Conservation (phyloP, 1,140 invertebrate genomes). For the Cataglyphis hispanica region DNA sequence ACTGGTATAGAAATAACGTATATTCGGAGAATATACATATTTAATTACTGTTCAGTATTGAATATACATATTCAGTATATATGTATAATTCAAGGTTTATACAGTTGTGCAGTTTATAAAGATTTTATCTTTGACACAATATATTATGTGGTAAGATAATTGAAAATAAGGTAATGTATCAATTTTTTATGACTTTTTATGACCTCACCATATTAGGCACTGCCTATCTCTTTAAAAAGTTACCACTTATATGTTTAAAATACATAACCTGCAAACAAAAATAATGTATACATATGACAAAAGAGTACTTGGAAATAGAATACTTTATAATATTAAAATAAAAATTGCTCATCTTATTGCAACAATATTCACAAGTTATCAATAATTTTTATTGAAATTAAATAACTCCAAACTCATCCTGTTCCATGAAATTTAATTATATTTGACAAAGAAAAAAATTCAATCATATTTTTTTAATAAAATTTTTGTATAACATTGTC, state of each 20-base stretch:
- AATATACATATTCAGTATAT: too few species aligned
- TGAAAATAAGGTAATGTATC: not conserved
- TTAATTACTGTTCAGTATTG: too few species aligned
- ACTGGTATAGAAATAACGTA: not conserved
- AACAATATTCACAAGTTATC: not conserved
- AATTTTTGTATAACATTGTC: not conserved
- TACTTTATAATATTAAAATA: not conserved
- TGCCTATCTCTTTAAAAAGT: constrained; percentile 57
- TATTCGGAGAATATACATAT: not conserved
- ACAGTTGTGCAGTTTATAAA: not conserved
- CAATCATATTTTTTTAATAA: not conserved
- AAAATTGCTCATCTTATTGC: constrained; percentile 20
- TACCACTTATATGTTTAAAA: constrained; percentile 53
- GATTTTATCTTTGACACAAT: not conserved
- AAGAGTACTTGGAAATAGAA: constrained; percentile 31
- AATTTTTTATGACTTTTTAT: constrained; percentile 1
- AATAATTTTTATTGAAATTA: not conserved
- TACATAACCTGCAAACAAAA: constrained; percentile 24
- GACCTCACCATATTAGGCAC: constrained; percentile 67
- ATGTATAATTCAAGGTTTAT: not conserved
- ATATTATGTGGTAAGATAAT: too few species aligned
- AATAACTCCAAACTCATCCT: not conserved
- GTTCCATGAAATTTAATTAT: not conserved
- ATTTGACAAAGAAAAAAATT: not conserved
- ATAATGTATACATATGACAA: constrained; percentile 42